Conservation (phyloP, 2,113 vertebrate species). For the Antigone vipio region DNA sequence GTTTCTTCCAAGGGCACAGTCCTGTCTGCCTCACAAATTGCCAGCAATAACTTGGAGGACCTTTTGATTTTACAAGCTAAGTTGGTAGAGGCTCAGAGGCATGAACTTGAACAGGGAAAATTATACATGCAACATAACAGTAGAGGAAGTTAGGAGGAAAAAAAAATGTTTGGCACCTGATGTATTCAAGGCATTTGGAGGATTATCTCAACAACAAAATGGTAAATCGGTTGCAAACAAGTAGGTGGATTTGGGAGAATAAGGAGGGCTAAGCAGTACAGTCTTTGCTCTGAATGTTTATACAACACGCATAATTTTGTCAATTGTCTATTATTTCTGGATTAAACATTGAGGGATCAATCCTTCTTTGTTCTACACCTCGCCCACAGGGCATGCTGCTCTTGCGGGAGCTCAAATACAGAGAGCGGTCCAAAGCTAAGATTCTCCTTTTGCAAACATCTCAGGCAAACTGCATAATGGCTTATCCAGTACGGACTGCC, state of each 20-base stretch:
- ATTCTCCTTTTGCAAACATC: background rate
- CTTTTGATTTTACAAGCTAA: background rate
- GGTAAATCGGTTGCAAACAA: background rate
- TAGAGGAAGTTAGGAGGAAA: background rate
- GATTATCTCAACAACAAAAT: slow-evolving; percentile 17
- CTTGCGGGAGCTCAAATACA: background rate
- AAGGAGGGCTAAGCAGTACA: slow-evolving; percentile 26
- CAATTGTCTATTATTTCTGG: slow-evolving; percentile 31
- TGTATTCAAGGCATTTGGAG: background rate
- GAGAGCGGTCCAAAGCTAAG: background rate
- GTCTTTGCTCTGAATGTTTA: slow-evolving; percentile 24
- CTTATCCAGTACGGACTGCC: background rate
- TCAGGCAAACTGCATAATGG: background rate
- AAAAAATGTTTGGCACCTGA: background rate
- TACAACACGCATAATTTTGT: slow-evolving; percentile 6
- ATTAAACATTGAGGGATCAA: slow-evolving; percentile 18
- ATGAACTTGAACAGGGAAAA: background rate
- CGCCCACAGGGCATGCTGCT: background rate
- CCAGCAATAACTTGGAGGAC: background rate
- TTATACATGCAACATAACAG: background rate
- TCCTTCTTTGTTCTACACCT: background rate
- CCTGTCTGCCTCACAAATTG: background rate
- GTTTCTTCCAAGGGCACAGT: background rate
- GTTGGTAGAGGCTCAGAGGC: background rate
- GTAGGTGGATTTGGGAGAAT: slow-evolving; percentile 8